Conservation (phyloP, 2,113 vertebrate genomes). For the Guaruba guarouba region DNA sequence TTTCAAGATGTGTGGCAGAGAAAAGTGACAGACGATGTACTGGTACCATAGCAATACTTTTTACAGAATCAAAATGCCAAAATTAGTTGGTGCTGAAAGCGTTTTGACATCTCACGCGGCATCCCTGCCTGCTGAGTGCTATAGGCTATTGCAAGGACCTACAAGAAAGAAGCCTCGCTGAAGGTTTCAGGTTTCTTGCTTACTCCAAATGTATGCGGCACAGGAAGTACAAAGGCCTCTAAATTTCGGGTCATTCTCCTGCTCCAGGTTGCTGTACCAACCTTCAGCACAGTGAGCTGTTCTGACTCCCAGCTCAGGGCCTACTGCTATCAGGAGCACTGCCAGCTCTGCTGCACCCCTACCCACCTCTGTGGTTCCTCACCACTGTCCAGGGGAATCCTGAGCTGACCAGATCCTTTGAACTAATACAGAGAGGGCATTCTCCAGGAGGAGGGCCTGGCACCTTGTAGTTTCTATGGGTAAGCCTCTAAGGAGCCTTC, state of each 20-base stretch:
- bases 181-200: neutral
- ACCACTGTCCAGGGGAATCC: neutral
- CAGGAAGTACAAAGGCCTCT: neutral
- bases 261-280: neutral
- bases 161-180: neutral
- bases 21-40: neutral
- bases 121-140: neutral
- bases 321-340: neutral
- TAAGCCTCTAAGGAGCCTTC: neutral
- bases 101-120: neutral
- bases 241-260: neutral
- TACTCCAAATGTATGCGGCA: neutral
- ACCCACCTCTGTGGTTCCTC: neutral
- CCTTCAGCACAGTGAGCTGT: neutral
- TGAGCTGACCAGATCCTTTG: neutral
- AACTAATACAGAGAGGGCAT: neutral
- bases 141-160: neutral
- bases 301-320: neutral
- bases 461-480: neutral
- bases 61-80: slow-evolving; percentile 5
- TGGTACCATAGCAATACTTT: neutral
- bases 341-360: neutral
- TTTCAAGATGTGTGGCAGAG: neutral
- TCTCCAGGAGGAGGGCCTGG: neutral
- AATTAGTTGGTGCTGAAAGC: neutral